Conservation (phyloP, 2,113 vertebrate species). For the Cranoglanis bouderius region DNA sequence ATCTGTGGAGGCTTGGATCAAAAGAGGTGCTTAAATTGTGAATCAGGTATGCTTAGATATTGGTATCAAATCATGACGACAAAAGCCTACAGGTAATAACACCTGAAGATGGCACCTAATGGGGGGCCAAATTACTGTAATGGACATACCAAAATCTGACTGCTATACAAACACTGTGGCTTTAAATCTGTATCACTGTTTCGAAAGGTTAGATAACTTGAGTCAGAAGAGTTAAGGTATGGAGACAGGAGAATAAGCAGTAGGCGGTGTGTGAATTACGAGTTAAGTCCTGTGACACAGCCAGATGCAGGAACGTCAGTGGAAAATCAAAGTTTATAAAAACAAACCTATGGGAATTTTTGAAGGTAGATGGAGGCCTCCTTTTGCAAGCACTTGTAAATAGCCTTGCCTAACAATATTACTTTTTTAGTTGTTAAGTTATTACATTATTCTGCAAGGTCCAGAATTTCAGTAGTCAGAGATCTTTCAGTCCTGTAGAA, state of each 20-base stretch:
- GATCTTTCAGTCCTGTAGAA: neutral
- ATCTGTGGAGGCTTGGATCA: neutral
- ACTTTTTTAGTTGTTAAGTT: neutral
- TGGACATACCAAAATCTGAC: neutral
- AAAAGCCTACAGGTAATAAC: neutral
- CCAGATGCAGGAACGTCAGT: neutral
- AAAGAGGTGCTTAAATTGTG: neutral
- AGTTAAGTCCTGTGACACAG: neutral
- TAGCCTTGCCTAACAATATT: neutral
- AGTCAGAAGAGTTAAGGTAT: neutral
- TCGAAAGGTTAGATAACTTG: neutral
- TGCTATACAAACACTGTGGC: neutral
- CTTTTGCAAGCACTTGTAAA: conserved; percentile 23
- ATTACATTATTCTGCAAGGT: conserved; percentile 20
- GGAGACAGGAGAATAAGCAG: neutral
- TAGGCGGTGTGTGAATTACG: neutral
- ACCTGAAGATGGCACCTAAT: neutral
- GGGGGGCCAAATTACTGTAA: neutral
- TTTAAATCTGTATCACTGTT: neutral
- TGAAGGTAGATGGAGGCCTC: neutral
- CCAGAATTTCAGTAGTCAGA: conserved; percentile 8
- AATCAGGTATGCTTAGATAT: neutral
- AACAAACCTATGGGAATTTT: neutral
- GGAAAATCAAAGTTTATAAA: neutral
- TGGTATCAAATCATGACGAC: neutral